Evolutionary conservation across 2,113 vertebrate genomes (phyloP).

Genomic region (Percopsis transmontana): DNA sequence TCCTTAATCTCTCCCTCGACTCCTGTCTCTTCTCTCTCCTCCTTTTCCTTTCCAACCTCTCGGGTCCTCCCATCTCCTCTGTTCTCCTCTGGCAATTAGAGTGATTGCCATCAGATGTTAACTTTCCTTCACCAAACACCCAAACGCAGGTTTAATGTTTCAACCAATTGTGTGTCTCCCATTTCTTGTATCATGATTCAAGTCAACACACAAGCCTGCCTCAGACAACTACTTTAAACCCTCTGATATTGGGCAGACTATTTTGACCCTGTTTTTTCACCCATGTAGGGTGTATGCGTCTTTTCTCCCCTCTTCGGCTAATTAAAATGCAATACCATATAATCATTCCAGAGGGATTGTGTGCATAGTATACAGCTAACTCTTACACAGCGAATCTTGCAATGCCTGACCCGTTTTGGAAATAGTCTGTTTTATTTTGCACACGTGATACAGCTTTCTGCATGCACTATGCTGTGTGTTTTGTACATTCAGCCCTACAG

Average conservation of each 20-base stretch:
- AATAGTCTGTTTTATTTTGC: constrained; percentile 22
- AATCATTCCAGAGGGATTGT: constrained; percentile 8
- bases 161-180: background rate
- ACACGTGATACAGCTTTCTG: constrained; percentile 10
- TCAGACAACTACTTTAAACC: no score
- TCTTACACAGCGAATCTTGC: constrained; percentile 1
- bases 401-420: constrained; percentile 34
- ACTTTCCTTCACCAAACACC: no score
- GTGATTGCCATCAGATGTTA: no score
- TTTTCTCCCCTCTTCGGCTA: no score
- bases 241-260: no score
- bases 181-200: no score
- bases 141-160: background rate
- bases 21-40: background rate
- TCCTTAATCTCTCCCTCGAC: background rate
- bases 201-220: no score
- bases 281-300: no score
- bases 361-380: background rate
- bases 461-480: constrained; percentile 13
- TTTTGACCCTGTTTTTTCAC: no score
- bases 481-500: constrained; percentile 25
- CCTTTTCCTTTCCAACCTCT: background rate
- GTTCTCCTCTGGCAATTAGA: background rate
- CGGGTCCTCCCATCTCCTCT: background rate
- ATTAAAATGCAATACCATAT: background rate